Base-by-base conservation (phyloP, 1,140 invertebrate genomes). In the Panonychus citri region DNA sequence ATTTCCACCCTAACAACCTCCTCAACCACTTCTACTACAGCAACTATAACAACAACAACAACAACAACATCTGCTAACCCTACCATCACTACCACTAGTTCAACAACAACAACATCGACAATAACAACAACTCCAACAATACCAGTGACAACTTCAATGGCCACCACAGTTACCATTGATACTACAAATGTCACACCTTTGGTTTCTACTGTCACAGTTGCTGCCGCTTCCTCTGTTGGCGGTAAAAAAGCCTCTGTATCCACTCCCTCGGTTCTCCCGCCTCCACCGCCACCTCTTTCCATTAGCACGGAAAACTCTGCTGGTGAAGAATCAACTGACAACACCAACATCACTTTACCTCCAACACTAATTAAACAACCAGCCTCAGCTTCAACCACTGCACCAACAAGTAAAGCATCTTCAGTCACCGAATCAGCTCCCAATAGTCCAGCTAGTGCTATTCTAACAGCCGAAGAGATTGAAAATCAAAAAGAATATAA, bases 401-500 rank as follows among this genome's bases (percentile, higher is more conserved):
- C 52, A 26, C 10, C 26, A 0, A 4, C 34, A 3, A 48, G 37
- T 43, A 48, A 53, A 57, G 28, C 55, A 34, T 26, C 39, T 43
- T 57, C 57, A 12, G 37, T 67, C 3, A 65, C 63, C 12, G 79
- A 81, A 64, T 81, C 80, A 10, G 70, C 80, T 52, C 79, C 79
- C 19, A 80, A 78, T 63, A 77, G 76, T 61, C 77, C 74, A 54
- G 73, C 73, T 53, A 73, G 76, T 40, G 61, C 62, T 10, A 59
- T 61, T 12, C 55, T 58, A 13, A 61, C 42, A 64, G 70, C 66
- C 57, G 70, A 69, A 65, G 71, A 73, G 57, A 67, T 66, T 40
- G 71, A 73, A 54, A 67, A 62, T 63, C 76, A 77, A 34, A 75
- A 74, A 61, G 82, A 86, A 52, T 81, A 83, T 59, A 72, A 80